Base-by-base conservation (phyloP, 2,113 vertebrate species). In the Neopipo cinnamomea region DNA sequence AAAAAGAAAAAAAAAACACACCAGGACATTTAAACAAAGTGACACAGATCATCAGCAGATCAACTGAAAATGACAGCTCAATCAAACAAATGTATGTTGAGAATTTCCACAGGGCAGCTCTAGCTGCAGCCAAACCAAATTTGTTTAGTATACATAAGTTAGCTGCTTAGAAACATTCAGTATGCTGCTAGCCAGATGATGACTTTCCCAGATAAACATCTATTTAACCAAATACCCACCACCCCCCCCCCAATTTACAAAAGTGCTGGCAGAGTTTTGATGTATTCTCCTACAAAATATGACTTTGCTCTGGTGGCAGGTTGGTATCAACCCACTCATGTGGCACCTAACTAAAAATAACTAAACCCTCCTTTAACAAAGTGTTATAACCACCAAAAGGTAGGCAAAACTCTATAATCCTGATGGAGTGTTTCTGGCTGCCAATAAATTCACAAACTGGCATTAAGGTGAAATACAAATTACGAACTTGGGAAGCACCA, bases 41-140 rank as follows among this genome's bases (percentile, higher is more conserved):
- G 98, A 98, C 98, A 98, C 98, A 98, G 98, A 98, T 98, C 98
- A 98, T 98, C 98, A 98, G 98, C 98, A 98, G 98, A 98, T 98
- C 98, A 98, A 98, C 98, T 97, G 96, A 98, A 98, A 98, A 97
- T 98, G 98, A 98, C 98, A 97, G 98, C 97, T 98, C 98, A 98
- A 98, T 98, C 98, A 98, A 98, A 98, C 98, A 98, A 98, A 98
- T 97, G 97, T 97, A 98, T 96, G 98, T 97, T 98, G 98, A 98
- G 98, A 98, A 98, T 98, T 98, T 98, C 98, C 98, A 98, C 97
- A 97, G 97, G 96, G 97, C 97, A 94, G 97, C 97, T 96, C 94
- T 96, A 91, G 94, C 97, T 80, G 98, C 97, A 98, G 98, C 98
- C 97, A 97, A 98, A 97, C 98, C 97, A 98, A 98, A 98, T 98